phyloP scores from a whole-genome alignment of 2,113 vertebrate species.

The Petaurus breviceps region DNA sequence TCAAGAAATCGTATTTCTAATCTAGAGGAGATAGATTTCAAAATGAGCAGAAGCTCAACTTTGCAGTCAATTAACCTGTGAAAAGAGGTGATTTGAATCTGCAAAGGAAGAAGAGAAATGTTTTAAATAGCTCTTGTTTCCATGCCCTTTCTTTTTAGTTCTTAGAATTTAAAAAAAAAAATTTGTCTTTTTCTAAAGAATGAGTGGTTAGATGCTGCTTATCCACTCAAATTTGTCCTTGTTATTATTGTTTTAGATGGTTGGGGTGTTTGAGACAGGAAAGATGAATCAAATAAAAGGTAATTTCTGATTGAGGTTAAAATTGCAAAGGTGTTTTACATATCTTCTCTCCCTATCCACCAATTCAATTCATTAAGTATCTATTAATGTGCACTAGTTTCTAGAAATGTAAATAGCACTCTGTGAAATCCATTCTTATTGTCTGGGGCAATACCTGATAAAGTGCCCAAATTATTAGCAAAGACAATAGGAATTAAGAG shows the following conservation, averaged over 20 bases:
- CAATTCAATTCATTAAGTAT: background rate
- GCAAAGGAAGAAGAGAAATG: background rate
- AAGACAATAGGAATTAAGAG: background rate
- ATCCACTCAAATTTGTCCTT: too few species aligned
- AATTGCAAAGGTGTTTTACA: background rate
- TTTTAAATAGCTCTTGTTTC: background rate
- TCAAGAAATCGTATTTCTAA: background rate
- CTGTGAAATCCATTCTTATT: background rate
- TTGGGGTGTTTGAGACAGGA: background rate
- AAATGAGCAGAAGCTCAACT: background rate
- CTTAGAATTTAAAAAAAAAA: too few species aligned
- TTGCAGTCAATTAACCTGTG: background rate
- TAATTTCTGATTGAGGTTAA: background rate
- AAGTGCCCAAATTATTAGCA: background rate
- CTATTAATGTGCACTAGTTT: background rate
- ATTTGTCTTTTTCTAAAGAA: background rate
- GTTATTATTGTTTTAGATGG: background rate
- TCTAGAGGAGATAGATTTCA: background rate
- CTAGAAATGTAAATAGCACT: background rate
- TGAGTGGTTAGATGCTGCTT: too few species aligned
- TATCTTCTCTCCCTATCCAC: background rate
- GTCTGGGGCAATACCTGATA: background rate
- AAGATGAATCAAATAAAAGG: background rate
- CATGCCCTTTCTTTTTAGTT: background rate
- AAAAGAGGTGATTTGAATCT: background rate